A percentile compares a stretch with the other conserved stretches of the same genome.
Evolutionary conservation across 2,113 vertebrate genomes (phyloP).

Genomic region (Heteronetta atricapilla): DNA sequence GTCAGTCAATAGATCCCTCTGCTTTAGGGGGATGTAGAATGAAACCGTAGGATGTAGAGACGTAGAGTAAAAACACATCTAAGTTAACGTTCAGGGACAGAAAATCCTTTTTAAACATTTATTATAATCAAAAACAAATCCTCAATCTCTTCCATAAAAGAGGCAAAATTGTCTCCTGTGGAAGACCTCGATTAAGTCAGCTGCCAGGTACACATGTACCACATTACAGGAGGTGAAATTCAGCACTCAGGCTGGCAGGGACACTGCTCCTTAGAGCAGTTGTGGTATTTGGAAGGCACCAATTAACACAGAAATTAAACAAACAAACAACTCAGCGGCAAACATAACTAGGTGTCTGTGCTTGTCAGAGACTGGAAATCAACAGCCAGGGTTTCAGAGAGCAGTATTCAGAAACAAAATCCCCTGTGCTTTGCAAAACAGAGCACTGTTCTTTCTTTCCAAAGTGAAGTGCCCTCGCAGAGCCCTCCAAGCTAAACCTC

Average conservation of each 20-base stretch:
- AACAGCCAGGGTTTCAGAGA: not conserved
- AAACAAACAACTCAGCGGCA: slow-evolving; percentile 14
- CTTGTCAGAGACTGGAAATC: not conserved
- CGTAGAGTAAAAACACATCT: not conserved
- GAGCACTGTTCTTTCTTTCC: not conserved
- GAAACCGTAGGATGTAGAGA: not conserved
- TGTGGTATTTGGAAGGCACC: slow-evolving; percentile 24
- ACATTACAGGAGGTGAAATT: not conserved
- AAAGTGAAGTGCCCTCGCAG: not conserved
- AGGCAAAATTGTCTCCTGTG: not conserved
- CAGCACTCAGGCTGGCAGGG: not conserved
- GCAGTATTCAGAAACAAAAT: not conserved
- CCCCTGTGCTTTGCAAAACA: not conserved
- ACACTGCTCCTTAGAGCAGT: not conserved
- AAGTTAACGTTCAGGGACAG: not conserved
- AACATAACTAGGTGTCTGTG: slow-evolving; percentile 10
- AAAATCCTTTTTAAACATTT: not conserved
- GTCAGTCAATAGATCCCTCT: not conserved
- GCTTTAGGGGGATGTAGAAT: not conserved
- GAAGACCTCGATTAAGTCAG: not conserved
- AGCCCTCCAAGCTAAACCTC: not conserved
- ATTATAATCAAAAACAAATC: not conserved
- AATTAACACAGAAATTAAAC: slow-evolving; percentile 38
- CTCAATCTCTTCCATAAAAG: not conserved
- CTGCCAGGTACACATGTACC: not conserved